Base-by-base conservation (phyloP, 1,140 invertebrate species). In the Phymastichus coffea region DNA sequence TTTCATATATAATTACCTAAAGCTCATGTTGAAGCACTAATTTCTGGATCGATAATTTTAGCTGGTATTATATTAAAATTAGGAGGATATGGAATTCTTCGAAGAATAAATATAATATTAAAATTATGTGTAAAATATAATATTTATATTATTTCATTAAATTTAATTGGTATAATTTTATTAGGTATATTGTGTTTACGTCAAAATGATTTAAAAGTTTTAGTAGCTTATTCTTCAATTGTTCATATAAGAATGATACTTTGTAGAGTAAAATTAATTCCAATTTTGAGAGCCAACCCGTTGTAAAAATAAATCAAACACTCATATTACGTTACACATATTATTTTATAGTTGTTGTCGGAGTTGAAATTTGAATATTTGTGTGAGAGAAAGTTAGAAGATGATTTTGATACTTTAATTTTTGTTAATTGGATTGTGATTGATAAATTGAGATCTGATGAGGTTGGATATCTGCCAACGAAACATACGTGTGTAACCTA, bases 1-100 rank as follows among this genome's bases (percentile, higher is more conserved):
- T 67, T 86, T 76, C 86, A 88, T 84, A 75, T 86, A 65, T 88
- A 87, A 74, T 74, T 89, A 46, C 86, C 86, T 43, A 87, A 87
- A 56, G 86, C 85, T 78, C 87, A 88, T 84, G 85, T 88, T 8
- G 85, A 89, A 70, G 85, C 85, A 65, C 84, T 86, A 19, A 70
- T 87, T 69, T 80, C 79, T 26, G 84, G 84, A 0, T 87, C 85
- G 43, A 88, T 88, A 76, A 83, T 88, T 84, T 84, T 88, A 74
- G 86, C 86, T 30, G 85, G 81, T 0, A 37, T 52, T 73, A 76
- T 87, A 67, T 72, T 87, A 71, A 88, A 88, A 75, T 81, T 88
- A 79, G 86, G 85, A 2, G 83, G 79, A 6, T 87, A 84, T 81
- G 85, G 85, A 0, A 63, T 88, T 62, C 69, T 86, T 47, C 85